A percentile compares a stretch with the other conserved stretches of the same genome.
Conservation (phyloP, 1,140 invertebrate species). For the Drosophila mauritiana region DNA sequence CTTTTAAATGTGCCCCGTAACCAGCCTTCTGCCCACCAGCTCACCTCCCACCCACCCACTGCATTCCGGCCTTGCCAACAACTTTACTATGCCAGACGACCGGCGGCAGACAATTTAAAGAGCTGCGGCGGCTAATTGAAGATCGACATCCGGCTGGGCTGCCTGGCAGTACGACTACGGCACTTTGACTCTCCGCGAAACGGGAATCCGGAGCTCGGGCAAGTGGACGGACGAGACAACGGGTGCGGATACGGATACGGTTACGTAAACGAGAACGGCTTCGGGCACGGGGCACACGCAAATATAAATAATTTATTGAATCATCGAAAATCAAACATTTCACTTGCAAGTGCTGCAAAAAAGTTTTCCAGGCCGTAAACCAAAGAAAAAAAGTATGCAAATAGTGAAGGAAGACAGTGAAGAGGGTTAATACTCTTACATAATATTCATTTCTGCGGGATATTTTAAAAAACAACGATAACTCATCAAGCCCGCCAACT, state of each 20-base stretch:
- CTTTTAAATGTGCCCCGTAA: slow-evolving; percentile 73
- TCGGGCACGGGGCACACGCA: slow-evolving; percentile 48
- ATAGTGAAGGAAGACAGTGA: background rate
- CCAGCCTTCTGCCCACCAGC: background rate
- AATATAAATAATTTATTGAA: slow-evolving; percentile 84
- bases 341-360: slow-evolving; percentile 78
- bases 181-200: background rate
- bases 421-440: background rate
- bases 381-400: slow-evolving; percentile 5
- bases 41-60: background rate
- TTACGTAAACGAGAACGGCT: too few species aligned
- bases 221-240: too few species aligned
- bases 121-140: slow-evolving; percentile 67
- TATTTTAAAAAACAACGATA: too few species aligned
- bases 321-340: slow-evolving; percentile 84
- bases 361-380: slow-evolving; percentile 49
- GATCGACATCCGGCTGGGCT: slow-evolving; percentile 52
- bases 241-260: background rate
- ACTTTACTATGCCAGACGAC: slow-evolving; percentile 57
- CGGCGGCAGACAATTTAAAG: slow-evolving; percentile 66
- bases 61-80: slow-evolving; percentile 54
- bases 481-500: too few species aligned
- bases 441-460: background rate
- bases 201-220: background rate
- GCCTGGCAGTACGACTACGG: background rate